Evolutionary conservation across 2,113 vertebrate species (phyloP), one percentile per base, ranked within the genome.

Genomic region (Oryzias celebensis): DNA sequence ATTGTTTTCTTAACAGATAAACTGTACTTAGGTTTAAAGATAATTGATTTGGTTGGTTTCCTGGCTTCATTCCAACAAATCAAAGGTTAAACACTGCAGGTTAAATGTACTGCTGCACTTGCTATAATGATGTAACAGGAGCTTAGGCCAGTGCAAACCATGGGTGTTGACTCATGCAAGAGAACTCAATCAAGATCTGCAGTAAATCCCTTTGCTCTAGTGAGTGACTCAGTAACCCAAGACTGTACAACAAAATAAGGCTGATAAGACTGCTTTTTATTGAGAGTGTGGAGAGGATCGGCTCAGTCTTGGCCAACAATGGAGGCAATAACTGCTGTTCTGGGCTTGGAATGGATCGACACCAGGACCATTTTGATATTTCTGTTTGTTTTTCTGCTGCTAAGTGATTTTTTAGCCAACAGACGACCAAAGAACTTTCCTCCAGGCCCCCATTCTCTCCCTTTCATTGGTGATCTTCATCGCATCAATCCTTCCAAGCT

Each of bases 391-490:
- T 93, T 93, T 44, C 78, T 93, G 14, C 18, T 93, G 0, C 2
- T 93, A 0, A 23, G 68, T 0, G 61, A 90, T 71, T 58, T 89
- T 58, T 17, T 90, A 50, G 91, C 67, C 71, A 68, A 52, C 26
- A 87, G 79, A 75, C 68, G 4, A 0, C 91, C 89, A 0, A 75
- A 71, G 28, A 53, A 90, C 68, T 94, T 85, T 47, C 94, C 94
- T 1, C 94, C 94, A 0, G 85, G 89, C 0, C 94, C 93, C 0
- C 36, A 74, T 52, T 0, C 66, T 43, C 16, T 93, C 2, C 93
- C 92, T 1, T 43, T 93, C 0, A 0, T 94, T 3, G 92, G 92
- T 1, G 0, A 92, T 0, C 5, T 90, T 0, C 13, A 63, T 1
- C 0, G 77, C 1, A 5, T 91, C 5, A 1, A 58, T 0, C 16